These are phyloP conservation scores for Patagioenas fasciata DNA, from an alignment of 2,113 vertebrate genomes.

Conservation along the genomic window DNA sequence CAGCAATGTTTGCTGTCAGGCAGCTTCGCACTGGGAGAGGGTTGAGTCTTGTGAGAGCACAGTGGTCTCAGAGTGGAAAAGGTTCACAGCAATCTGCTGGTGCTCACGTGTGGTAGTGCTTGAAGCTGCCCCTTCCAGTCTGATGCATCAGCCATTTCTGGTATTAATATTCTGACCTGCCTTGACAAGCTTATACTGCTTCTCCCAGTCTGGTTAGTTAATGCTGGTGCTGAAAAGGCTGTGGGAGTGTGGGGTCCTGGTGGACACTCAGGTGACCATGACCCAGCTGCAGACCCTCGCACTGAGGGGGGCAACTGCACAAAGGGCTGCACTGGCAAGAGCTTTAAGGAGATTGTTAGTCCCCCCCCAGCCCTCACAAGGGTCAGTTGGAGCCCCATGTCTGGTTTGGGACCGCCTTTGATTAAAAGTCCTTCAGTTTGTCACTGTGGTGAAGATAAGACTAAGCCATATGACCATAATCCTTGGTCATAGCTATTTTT, in stretches of 20 bases:
- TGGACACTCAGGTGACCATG: not conserved
- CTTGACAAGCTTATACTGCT: not conserved
- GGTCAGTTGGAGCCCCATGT: not conserved
- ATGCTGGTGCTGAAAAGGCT: not conserved
- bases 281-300: not conserved
- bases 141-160: not conserved
- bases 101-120: accelerated
- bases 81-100: accelerated
- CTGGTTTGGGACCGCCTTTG: not conserved
- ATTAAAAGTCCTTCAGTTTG: not conserved
- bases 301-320: not conserved
- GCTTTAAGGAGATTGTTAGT: not conserved
- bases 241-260: not conserved
- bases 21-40: not conserved
- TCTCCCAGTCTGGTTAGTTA: not conserved
- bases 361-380: not conserved
- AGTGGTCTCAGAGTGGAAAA: not conserved
- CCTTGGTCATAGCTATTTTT: not conserved
- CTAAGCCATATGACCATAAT: not conserved
- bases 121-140: not conserved
- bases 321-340: not conserved
- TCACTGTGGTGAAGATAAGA: not conserved
- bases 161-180: not conserved
- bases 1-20: not conserved
- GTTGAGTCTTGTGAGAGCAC: accelerated